Base-by-base conservation (phyloP, 1,140 invertebrate genomes). In the Rhagoletis zephyria region DNA sequence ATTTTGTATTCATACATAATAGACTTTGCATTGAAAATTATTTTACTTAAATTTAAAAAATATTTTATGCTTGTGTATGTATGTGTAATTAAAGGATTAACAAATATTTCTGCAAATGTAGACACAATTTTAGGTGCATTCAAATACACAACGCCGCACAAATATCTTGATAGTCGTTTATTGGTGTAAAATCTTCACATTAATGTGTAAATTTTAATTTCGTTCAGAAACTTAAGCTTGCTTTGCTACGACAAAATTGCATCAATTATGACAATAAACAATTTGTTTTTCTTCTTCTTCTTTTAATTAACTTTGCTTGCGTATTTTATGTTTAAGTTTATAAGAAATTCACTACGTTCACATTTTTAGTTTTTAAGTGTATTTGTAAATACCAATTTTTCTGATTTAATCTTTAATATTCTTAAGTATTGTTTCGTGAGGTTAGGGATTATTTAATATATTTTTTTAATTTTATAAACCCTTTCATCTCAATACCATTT, bases 31-130 rank as follows among this genome's bases (percentile, higher is more conserved):
- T 67, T 67, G 64, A 67, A 19, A 2, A 30, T 40, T 40, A 30
- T 64, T 19, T 19, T 4, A 40, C 67, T 74, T 74, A 40, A 74
- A 48, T 74, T 74, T 48, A n/a, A 42, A 45, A 56, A 56, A 56
- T 56, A 56, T 56, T 56, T 7, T 56, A 56, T 56, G 51, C 51
- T 7, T 56, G 10, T 2, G 51, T 56, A 56, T 56, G 51, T 56
- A 56, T 5, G 51, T 56, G 10, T 56, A 56, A 7, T 5, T 56
- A 10, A 7, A 56, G 51, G 51, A 5, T 10, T 56, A 67, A n/a
- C 19, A 65, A n/a, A 65, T 30, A 74, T 74, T 14, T 16, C 12
- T 74, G 67, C 67, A 48, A 74, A 74, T 74, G 16, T 74, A 74
- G 67, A 74, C 67, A 74, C 42, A 16, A 10, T 74, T 48, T 56